Conservation (phyloP, 2,888 invertebrate genomes). For the Leptopterna dolabrata region DNA sequence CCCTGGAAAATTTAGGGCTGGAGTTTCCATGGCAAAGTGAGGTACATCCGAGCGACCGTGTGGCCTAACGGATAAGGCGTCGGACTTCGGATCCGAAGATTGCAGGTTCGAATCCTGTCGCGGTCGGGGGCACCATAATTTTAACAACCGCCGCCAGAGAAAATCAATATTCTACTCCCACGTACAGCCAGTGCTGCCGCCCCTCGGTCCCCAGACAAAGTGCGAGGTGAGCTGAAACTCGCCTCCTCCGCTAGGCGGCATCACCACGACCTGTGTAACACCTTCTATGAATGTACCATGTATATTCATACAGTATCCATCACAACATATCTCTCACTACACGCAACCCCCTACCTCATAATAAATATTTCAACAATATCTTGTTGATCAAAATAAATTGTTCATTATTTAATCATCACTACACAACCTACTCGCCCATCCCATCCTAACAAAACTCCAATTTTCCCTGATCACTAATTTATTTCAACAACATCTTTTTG, state of each 20-base stretch:
- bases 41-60: slow-evolving; percentile 65
- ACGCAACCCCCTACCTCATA: too few species aligned
- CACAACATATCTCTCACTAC: too few species aligned
- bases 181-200: neutral
- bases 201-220: neutral
- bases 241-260: neutral
- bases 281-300: too few species aligned
- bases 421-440: too few species aligned
- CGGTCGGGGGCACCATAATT: slow-evolving; percentile 69
- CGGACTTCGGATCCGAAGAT: slow-evolving; percentile 80
- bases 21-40: neutral
- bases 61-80: slow-evolving; percentile 79
- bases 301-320: too few species aligned
- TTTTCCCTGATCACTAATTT: too few species aligned
- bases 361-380: too few species aligned
- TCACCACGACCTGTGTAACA: neutral
- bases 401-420: too few species aligned
- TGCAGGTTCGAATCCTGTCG: slow-evolving; percentile 80
- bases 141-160: neutral
- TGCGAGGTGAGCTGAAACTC: neutral
- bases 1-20: neutral
- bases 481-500: too few species aligned
- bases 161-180: slow-evolving; percentile 23
- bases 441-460: too few species aligned
- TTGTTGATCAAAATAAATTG: too few species aligned